Evolutionary conservation across 2,888 invertebrate genomes (phyloP).

Genomic region (Tipula vernalis): DNA sequence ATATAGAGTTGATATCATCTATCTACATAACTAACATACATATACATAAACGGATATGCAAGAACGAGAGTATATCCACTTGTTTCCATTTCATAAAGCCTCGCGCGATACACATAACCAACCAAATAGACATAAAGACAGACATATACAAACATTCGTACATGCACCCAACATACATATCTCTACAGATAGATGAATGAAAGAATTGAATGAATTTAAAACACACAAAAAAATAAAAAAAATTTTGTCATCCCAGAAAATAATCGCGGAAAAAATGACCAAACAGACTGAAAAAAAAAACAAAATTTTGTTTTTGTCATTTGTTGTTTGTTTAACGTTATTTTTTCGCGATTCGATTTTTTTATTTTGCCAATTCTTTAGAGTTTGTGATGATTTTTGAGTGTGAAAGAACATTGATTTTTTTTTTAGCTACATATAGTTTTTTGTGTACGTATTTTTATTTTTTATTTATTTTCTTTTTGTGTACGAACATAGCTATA

Average conservation of each 20-base stretch:
- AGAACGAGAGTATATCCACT: not conserved
- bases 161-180: not conserved
- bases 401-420: not conserved
- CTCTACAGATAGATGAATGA: not conserved
- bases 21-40: not conserved
- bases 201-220: not conserved
- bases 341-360: not conserved
- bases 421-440: not conserved
- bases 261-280: not conserved
- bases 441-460: not conserved
- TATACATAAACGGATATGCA: not conserved
- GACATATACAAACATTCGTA: not conserved
- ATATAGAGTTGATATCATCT: not conserved
- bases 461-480: not conserved
- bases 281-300: not conserved
- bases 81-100: not conserved
- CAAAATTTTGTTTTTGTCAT: not conserved
- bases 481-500: not conserved
- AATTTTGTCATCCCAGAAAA: not conserved
- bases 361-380: not conserved
- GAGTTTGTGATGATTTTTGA: not conserved
- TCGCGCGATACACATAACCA: not conserved
- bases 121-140: not conserved
- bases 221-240: not conserved
- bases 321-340: not conserved